phyloP scores from a whole-genome alignment of 2,888 invertebrate genomes.

The Hemaris fuciformis region DNA sequence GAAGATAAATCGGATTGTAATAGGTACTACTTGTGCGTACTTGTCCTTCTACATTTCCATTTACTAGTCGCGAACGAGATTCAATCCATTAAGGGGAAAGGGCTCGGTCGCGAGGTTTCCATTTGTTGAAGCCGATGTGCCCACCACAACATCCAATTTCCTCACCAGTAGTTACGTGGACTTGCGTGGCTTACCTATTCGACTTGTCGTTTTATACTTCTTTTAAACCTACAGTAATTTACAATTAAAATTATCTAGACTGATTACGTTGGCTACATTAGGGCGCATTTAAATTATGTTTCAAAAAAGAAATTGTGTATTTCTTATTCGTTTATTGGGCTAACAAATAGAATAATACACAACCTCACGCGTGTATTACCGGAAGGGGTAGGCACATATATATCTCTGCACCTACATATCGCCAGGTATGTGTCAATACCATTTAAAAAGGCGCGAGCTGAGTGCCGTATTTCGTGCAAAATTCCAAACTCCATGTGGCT shows the following conservation, averaged over 20 bases:
- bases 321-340: not conserved
- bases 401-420: too few species aligned
- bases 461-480: too few species aligned
- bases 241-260: not conserved
- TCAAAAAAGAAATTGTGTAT: not conserved
- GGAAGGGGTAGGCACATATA: too few species aligned
- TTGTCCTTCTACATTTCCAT: not conserved
- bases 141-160: not conserved
- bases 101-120: not conserved
- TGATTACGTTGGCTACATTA: not conserved
- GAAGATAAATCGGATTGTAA: not conserved
- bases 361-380: too few species aligned
- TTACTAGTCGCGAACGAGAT: not conserved
- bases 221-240: not conserved
- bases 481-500: too few species aligned
- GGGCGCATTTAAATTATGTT: not conserved
- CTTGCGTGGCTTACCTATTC: too few species aligned
- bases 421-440: too few species aligned
- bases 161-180: not conserved
- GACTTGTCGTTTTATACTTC: not conserved
- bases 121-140: not conserved
- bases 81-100: slow-evolving; percentile 7
- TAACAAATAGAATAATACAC: too few species aligned
- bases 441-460: too few species aligned
- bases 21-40: not conserved